Base-by-base conservation (phyloP, 2,888 invertebrate genomes). In the Griposia aprilina region DNA sequence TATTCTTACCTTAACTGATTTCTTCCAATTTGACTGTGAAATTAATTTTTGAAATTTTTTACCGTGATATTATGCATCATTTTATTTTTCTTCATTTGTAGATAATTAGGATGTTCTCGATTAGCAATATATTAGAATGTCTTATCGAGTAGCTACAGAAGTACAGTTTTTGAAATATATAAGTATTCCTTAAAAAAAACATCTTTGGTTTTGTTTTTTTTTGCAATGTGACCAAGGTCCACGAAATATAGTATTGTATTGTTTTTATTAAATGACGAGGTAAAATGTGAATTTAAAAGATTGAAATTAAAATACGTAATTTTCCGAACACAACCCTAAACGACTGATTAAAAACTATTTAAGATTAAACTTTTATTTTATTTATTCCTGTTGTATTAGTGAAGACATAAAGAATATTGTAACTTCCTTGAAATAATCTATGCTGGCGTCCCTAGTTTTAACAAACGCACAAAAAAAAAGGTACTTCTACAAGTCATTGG, bases 331-430 rank as follows among this genome's bases (percentile, higher is more conserved):
- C 85, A 78, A 81, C 81, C 45, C 80, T n/a, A 85, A 86, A 88
- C 85, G 91, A 91, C 91, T 91, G 91, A 91, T 90, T 84, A 88
- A 84, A 84, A 85, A 84, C 76, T 89, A 85, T 87, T 88, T 89
- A 90, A 88, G 80, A 77, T 79, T 85, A 82, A 82, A 75, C 45
- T 36, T 79, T 80, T 78, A 74, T 85, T 84, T 90, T 86, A 89
- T 87, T 87, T 82, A 85, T 87, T 86, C 85, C 72, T 87, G 76
- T 87, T 88, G 74, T 84, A 81, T 77, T 73, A 81, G 23, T 77
- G 60, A 76, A 6, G 55, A 60, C 23, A 23, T 65, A 48, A 57
- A 75, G 7, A 75, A 66, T 74, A 67, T 72, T 78, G 57, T 83
- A 59, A 69, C n/a, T 23, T 26, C 13, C 17, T 45, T n/a, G 0